Conservation (phyloP, 2,797 vertebrate genomes). For the Manis pentadactyla region DNA sequence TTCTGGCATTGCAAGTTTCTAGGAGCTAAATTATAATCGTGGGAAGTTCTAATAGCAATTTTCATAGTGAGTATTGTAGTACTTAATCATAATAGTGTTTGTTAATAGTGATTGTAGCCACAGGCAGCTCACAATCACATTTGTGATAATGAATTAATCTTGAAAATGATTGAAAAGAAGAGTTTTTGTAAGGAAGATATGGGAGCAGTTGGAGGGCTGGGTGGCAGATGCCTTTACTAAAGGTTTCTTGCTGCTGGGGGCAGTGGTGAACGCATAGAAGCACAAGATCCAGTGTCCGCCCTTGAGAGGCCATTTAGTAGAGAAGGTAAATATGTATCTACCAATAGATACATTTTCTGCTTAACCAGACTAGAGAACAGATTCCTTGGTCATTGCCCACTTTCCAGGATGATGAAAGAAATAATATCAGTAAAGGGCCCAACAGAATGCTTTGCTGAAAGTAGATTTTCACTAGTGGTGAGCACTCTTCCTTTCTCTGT, state of each 20-base stretch:
- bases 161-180: neutral
- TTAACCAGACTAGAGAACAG: neutral
- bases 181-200: neutral
- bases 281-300: neutral
- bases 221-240: neutral
- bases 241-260: neutral
- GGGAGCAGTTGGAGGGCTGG: neutral
- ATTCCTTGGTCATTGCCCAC: neutral
- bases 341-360: neutral
- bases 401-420: neutral
- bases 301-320: neutral
- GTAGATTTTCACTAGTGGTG: neutral
- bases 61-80: neutral
- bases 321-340: neutral
- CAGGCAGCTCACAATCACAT: neutral
- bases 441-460: neutral
- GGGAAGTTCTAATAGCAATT: neutral
- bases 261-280: neutral
- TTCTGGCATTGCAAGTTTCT: neutral
- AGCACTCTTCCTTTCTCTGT: neutral
- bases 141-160: neutral
- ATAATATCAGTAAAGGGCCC: too few relatives aligned
- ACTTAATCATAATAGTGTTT: neutral
- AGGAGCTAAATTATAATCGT: constrained; percentile 18
- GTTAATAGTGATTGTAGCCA: neutral